Base-by-base conservation (phyloP, 2,888 invertebrate species). In the Amphipyra tragopoginis region DNA sequence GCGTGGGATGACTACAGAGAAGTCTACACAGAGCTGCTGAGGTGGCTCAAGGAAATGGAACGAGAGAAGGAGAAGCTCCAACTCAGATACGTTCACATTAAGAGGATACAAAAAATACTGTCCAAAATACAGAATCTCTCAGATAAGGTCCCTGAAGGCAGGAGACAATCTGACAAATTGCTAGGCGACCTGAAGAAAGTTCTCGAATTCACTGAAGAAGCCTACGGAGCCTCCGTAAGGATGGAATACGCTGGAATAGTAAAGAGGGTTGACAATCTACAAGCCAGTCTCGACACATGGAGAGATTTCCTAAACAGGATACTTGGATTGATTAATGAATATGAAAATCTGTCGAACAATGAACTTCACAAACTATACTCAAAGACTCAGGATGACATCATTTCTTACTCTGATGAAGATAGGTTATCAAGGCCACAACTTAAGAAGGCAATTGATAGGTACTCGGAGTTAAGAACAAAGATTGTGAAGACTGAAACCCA, bases 201-300 rank as follows among this genome's bases (percentile, higher is more conserved):
- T 9, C 86, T 97, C 47, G 93, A 94, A 59, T 97, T 97, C 82
- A 97, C 97, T 69, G 98, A 98, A 76, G 97, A 97, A 75, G 96
- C 97, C 0, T 93, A 98, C 53, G 97, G 97, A 4, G 96, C 97
- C 0, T 97, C 98, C 0, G 96, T 98, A 13, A 95, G 97, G 65
- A 97, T 97, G 96, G 98, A 98, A 86, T 97, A 97, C 82, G 96
- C 96, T 0, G 97, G 98, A 1, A 96, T 97, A 36, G 95, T 95
- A 1, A 97, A 98, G 84, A 94, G 98, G 59, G 96, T 98, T n/a
- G 96, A 96, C 45, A 98, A 98, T 84, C 89, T 98, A 13, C 96
- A 96, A 72, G 98, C 98, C 8, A 97, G 97, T 49, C 91, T 98
- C 7, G 96, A 97, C 78, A 98, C 98, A 0, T 98, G 98, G 98